Evolutionary conservation across 2,113 vertebrate genomes (phyloP).

Genomic region (Fregetta grallaria): DNA sequence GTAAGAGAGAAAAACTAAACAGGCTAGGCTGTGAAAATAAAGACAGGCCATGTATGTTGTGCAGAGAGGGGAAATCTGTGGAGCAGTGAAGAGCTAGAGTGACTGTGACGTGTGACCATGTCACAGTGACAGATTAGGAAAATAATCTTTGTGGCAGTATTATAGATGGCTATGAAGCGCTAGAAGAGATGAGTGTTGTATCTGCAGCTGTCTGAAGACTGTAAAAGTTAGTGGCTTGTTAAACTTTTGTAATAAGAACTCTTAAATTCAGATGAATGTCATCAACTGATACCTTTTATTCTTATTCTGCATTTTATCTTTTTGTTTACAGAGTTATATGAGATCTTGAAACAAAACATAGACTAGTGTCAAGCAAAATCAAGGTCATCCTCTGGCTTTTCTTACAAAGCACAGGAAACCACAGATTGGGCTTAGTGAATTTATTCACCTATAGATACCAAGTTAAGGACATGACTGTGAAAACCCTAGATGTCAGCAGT

Average conservation of each 20-base stretch:
- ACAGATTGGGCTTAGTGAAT: background rate
- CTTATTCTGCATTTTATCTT: background rate
- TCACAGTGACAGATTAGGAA: constrained; percentile 40
- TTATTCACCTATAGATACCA: background rate
- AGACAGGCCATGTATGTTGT: background rate
- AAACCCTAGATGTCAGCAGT: background rate
- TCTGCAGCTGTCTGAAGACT: background rate
- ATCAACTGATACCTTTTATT: background rate
- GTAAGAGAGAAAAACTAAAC: background rate
- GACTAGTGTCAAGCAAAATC: background rate
- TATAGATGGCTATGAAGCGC: background rate
- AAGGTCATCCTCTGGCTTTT: background rate
- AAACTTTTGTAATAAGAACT: constrained; percentile 2
- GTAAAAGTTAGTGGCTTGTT: constrained; percentile 40
- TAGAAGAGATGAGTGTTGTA: background rate
- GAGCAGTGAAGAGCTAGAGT: background rate
- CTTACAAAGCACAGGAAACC: background rate
- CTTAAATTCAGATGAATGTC: constrained; percentile 6
- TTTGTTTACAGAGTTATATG: background rate
- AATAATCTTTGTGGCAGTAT: constrained; percentile 45
- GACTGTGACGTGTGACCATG: background rate
- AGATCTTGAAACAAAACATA: background rate
- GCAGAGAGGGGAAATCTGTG: background rate
- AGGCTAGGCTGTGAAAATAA: background rate
- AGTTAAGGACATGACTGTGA: background rate